A percentile compares a stretch with the other conserved stretches of the same genome.
Conservation (phyloP, 2,113 vertebrate species). For the Pleuronectes platessa region DNA sequence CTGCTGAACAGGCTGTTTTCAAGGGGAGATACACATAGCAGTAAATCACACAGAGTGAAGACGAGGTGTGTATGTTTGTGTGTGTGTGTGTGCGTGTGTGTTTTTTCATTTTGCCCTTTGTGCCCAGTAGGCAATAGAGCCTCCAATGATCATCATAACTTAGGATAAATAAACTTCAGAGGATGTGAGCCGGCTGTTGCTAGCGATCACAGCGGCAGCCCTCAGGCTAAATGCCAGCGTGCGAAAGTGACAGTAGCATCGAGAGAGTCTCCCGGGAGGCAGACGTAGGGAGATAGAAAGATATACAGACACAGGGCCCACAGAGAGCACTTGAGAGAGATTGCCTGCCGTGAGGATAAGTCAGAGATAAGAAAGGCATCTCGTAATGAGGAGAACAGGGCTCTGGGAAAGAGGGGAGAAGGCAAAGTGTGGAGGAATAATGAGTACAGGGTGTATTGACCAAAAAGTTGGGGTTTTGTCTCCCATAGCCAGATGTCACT, state of each 20-base stretch:
- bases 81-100: constrained; percentile 11
- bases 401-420: constrained; percentile 12
- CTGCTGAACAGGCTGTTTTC: constrained; percentile 69
- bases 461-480: constrained; percentile 36
- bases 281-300: constrained; percentile 47
- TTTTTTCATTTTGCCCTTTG: constrained; percentile 35
- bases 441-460: constrained; percentile 28
- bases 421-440: constrained; percentile 32
- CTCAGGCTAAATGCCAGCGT: constrained; percentile 51
- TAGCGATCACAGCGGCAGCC: constrained; percentile 33
- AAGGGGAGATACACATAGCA: constrained; percentile 42
- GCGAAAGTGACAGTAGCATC: constrained; percentile 43
- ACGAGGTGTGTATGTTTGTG: constrained; percentile 6
- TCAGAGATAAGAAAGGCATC: constrained; percentile 47
- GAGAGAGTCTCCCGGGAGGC: constrained; percentile 33
- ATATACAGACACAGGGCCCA: constrained; percentile 40
- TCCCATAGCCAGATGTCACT: not conserved
- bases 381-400: constrained; percentile 58
- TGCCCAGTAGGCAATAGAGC: constrained; percentile 18
- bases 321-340: constrained; percentile 50
- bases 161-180: constrained; percentile 58
- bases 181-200: constrained; percentile 32
- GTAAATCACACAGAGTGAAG: constrained; percentile 20
- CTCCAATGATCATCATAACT: constrained; percentile 47
- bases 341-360: constrained; percentile 55